Percentiles rank a stretch among this genome's conserved stretches.
Conservation (phyloP, 2,113 vertebrate species). For the Neofelis nebulosa region DNA sequence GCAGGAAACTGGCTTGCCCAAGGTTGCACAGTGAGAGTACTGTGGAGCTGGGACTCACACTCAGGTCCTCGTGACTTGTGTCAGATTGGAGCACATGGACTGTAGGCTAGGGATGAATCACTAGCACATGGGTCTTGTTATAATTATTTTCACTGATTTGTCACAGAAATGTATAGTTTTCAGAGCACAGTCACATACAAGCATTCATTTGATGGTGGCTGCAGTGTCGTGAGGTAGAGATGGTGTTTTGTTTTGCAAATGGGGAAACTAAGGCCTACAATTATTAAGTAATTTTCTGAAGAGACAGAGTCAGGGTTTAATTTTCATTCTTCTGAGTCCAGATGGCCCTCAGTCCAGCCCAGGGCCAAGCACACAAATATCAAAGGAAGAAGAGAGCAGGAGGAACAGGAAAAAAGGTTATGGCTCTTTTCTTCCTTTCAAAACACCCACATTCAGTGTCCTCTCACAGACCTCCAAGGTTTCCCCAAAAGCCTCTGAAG, state of each 20-base stretch:
- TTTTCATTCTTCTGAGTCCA: not conserved
- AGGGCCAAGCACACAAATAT: not conserved
- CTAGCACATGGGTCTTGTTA: not conserved
- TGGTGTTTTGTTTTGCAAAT: not conserved
- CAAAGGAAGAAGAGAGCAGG: not conserved
- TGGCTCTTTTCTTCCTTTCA: not conserved
- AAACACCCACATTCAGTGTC: not conserved
- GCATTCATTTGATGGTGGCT: not conserved
- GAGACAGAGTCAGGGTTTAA: not conserved
- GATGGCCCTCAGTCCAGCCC: not conserved
- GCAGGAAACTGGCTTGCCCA: not conserved
- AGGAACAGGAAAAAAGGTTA: not conserved
- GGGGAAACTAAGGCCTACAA: not conserved
- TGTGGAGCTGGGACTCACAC: not conserved
- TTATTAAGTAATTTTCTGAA: slow-evolving; percentile 16
- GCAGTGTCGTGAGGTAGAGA: not conserved
- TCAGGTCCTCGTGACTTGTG: not conserved
- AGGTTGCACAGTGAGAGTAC: not conserved
- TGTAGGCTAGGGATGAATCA: not conserved
- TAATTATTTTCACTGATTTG: not conserved
- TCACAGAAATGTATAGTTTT: not conserved
- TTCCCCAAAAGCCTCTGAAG: not conserved
- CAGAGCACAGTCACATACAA: not conserved
- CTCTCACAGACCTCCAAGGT: not conserved
- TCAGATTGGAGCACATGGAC: not conserved